These are phyloP conservation scores for Hoplias malabaricus DNA, from an alignment of 2,113 vertebrate species.

Conservation along the genomic window DNA sequence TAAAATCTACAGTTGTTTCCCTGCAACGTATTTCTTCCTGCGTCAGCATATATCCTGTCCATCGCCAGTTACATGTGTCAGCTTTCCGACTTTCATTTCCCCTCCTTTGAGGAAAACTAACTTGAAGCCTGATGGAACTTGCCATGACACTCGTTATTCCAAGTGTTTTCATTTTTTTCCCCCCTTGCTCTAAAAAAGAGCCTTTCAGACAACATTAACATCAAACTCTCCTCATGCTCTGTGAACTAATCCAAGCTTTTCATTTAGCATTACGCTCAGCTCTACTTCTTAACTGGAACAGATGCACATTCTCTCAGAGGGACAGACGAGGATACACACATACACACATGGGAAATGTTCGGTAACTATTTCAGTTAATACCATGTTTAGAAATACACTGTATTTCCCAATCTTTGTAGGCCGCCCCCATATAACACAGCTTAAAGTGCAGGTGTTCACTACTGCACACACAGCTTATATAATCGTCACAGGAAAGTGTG, in stretches of 20 bases:
- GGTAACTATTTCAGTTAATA: too few species aligned
- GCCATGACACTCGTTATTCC: constrained; percentile 41
- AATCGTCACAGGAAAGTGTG: too few species aligned
- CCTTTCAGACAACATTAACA: constrained; percentile 31
- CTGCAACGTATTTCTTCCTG: neutral
- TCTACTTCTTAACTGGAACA: constrained; percentile 6
- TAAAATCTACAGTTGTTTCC: neutral
- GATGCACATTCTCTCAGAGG: neutral
- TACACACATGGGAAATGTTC: too few species aligned
- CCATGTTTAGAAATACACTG: too few species aligned
- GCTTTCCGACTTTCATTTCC: constrained; percentile 4
- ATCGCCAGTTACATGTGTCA: neutral
- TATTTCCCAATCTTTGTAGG: too few species aligned
- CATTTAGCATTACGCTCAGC: constrained; percentile 1
- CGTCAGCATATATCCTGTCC: constrained; percentile 23
- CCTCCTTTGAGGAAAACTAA: neutral
- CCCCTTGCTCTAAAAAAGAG: neutral
- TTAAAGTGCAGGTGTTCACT: too few species aligned
- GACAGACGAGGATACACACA: neutral
- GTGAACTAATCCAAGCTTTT: constrained; percentile 23
- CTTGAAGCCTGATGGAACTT: constrained; percentile 23
- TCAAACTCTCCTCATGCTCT: neutral
- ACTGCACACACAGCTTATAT: too few species aligned
- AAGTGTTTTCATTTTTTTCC: constrained; percentile 19
- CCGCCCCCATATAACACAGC: too few species aligned